Evolutionary conservation across 1,140 invertebrate species (phyloP).

Genomic region (Daktulosphaira vitifoliae): DNA sequence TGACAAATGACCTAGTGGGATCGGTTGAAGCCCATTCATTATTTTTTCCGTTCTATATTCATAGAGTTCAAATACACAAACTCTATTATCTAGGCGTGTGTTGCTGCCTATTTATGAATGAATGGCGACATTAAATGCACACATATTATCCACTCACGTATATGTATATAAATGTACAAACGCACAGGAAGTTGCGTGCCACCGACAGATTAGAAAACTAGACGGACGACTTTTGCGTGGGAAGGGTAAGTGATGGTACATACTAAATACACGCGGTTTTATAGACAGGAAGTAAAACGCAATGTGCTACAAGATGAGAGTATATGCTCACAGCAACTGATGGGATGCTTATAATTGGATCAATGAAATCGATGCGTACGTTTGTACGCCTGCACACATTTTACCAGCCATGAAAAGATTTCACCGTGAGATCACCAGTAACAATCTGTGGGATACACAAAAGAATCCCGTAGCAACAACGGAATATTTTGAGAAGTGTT

Average conservation of each 20-base stretch:
- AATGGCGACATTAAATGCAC: background rate
- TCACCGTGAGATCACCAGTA: no score
- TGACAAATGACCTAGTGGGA: constrained; percentile 27
- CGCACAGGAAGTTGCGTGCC: constrained; percentile 24
- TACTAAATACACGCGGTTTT: no score
- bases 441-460: no score
- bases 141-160: no score
- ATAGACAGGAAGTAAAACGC: background rate
- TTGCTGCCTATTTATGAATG: constrained; percentile 28
- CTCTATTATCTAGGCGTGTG: constrained; percentile 25
- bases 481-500: no score
- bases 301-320: background rate
- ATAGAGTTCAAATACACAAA: constrained; percentile 4
- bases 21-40: constrained; percentile 16
- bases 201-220: constrained; percentile 14
- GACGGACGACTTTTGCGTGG: constrained; percentile 17
- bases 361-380: constrained; percentile 1
- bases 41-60: constrained; percentile 10
- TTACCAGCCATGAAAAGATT: no score
- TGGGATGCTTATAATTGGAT: constrained; percentile 13
- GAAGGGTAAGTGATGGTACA: constrained; percentile 2
- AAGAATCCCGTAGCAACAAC: no score
- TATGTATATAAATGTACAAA: no score
- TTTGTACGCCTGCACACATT: no score
- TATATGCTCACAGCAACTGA: background rate